Evolutionary conservation across 2,888 invertebrate genomes (phyloP).

Genomic region (Tortricodes alternella): DNA sequence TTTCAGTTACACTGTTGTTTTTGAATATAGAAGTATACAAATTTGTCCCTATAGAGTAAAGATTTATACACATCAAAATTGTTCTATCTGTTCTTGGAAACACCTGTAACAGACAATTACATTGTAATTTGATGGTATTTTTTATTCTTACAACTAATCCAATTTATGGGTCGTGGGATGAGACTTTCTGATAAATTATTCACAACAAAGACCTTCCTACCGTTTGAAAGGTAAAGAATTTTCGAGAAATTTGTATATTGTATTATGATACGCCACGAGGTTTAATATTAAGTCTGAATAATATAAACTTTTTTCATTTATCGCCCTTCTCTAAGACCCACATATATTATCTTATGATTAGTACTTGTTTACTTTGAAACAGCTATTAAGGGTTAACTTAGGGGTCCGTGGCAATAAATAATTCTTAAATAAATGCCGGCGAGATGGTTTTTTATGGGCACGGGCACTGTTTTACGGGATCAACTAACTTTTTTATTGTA

Average conservation of each 20-base stretch:
- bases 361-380: constrained; percentile 32
- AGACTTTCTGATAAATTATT: no score
- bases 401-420: constrained; percentile 18
- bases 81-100: no score
- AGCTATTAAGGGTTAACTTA: constrained; percentile 31
- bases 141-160: no score
- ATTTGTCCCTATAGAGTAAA: no score
- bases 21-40: no score
- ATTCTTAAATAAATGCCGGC: constrained; percentile 20
- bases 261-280: background rate
- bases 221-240: background rate
- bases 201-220: no score
- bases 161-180: no score
- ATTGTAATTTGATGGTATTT: no score
- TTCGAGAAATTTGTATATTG: background rate
- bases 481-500: constrained; percentile 23
- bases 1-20: no score
- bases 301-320: constrained; percentile 28
- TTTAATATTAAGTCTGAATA: constrained; percentile 2
- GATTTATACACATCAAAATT: no score
- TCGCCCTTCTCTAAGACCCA: background rate
- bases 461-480: constrained; percentile 23
- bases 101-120: no score
- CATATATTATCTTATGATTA: constrained; percentile 32
- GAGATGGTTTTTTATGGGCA: constrained; percentile 21